Conservation (phyloP, 2,888 invertebrate species). For the Chrysolina oricalcia region DNA sequence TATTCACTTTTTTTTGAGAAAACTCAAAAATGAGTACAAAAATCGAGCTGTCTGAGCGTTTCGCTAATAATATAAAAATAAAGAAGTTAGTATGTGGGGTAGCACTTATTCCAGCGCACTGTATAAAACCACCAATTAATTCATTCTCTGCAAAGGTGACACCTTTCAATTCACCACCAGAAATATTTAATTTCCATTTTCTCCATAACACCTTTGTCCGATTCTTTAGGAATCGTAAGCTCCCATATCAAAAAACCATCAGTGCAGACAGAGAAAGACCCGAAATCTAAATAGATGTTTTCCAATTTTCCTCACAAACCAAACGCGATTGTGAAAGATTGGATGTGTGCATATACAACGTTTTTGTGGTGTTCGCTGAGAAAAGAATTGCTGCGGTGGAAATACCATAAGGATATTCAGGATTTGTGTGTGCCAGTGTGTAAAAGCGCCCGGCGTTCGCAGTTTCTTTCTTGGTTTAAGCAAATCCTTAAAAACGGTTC, state of each 20-base stretch:
- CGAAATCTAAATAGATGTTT: slow-evolving; percentile 51
- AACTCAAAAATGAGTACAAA: too few species aligned
- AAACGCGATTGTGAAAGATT: slow-evolving; percentile 49
- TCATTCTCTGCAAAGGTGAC: too few species aligned
- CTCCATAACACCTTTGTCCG: not conserved
- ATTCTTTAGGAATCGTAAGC: not conserved
- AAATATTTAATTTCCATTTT: too few species aligned
- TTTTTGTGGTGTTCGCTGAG: slow-evolving; percentile 45
- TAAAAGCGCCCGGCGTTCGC: slow-evolving; percentile 65
- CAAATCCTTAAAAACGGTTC: slow-evolving; percentile 66
- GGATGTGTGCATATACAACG: slow-evolving; percentile 47
- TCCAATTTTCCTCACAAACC: slow-evolving; percentile 41
- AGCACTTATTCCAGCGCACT: too few species aligned
- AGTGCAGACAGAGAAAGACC: slow-evolving; percentile 37
- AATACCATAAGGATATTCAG: slow-evolving; percentile 63
- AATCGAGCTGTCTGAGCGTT: too few species aligned
- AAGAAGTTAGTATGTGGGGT: too few species aligned
- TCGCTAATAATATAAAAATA: too few species aligned
- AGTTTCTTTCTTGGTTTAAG: slow-evolving; percentile 65
- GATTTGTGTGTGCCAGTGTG: slow-evolving; percentile 69
- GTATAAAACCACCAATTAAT: too few species aligned
- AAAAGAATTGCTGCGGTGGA: slow-evolving; percentile 24
- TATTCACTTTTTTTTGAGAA: too few species aligned
- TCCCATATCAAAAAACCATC: slow-evolving; percentile 25
- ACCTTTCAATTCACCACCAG: too few species aligned